phyloP scores from a whole-genome alignment of 2,888 invertebrate species.

The Catocala nupta region DNA sequence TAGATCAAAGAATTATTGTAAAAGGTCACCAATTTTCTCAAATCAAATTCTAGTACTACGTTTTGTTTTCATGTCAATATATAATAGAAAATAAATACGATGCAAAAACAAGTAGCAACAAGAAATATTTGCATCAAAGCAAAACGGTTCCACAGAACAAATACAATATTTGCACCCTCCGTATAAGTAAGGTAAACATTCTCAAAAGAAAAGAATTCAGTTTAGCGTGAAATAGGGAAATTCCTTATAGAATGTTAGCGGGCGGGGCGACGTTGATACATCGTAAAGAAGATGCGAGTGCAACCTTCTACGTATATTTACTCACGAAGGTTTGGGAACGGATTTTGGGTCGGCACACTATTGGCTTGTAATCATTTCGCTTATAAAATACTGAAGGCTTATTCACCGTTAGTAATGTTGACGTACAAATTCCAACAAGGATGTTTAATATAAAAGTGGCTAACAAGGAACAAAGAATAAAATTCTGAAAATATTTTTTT shows the following conservation, averaged over 20 bases:
- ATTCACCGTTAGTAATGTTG: too few relatives aligned
- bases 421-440: too few relatives aligned
- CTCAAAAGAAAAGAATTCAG: constrained; percentile 50
- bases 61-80: too few relatives aligned
- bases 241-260: constrained; percentile 52
- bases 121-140: constrained; percentile 50
- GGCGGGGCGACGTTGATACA: constrained; percentile 53
- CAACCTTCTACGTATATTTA: constrained; percentile 43
- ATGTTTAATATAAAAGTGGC: too few relatives aligned
- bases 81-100: constrained; percentile 14
- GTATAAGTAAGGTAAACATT: constrained; percentile 45
- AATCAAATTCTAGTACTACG: too few relatives aligned
- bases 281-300: constrained; percentile 45
- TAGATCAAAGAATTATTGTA: too few relatives aligned
- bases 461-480: too few relatives aligned
- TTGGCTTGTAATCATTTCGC: constrained; percentile 1
- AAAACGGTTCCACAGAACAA: constrained; percentile 40
- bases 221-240: constrained; percentile 58
- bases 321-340: constrained; percentile 18
- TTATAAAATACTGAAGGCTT: neutral
- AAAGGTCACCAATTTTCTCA: too few relatives aligned
- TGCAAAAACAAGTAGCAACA: constrained; percentile 15
- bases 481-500: too few relatives aligned
- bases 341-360: constrained; percentile 12
- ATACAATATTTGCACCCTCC: constrained; percentile 45